phyloP scores from a whole-genome alignment of 2,113 vertebrate species.

The Vireo altiloquus region DNA sequence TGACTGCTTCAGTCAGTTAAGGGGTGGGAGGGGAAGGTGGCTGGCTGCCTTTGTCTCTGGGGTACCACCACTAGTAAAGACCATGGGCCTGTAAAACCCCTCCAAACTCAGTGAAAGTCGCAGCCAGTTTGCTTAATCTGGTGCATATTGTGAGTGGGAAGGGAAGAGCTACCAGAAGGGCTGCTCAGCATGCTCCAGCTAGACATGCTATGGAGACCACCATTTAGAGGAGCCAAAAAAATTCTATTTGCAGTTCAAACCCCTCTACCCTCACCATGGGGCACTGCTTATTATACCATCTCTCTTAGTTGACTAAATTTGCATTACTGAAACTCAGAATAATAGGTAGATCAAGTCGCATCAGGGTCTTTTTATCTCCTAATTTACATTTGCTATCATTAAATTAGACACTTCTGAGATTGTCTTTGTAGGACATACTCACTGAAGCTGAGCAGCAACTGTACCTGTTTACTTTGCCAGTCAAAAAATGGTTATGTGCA shows the following conservation, averaged over 20 bases:
- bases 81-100: accelerated
- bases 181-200: not conserved
- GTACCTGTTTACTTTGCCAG: not conserved
- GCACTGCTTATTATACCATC: not conserved
- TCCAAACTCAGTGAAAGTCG: not conserved
- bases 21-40: no score
- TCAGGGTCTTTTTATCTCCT: not conserved
- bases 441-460: not conserved
- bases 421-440: not conserved
- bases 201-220: not conserved
- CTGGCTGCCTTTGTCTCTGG: no score
- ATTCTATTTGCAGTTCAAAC: not conserved
- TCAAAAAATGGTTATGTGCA: not conserved
- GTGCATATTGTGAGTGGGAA: not conserved
- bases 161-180: not conserved
- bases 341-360: not conserved
- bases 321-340: not conserved
- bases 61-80: no score
- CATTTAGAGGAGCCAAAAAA: not conserved
- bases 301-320: not conserved
- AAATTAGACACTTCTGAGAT: not conserved
- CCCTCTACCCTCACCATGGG: not conserved
- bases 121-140: not conserved
- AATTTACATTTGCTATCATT: not conserved
- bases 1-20: no score